Conservation (phyloP, 2,113 vertebrate species). For the Stercorarius parasiticus region DNA sequence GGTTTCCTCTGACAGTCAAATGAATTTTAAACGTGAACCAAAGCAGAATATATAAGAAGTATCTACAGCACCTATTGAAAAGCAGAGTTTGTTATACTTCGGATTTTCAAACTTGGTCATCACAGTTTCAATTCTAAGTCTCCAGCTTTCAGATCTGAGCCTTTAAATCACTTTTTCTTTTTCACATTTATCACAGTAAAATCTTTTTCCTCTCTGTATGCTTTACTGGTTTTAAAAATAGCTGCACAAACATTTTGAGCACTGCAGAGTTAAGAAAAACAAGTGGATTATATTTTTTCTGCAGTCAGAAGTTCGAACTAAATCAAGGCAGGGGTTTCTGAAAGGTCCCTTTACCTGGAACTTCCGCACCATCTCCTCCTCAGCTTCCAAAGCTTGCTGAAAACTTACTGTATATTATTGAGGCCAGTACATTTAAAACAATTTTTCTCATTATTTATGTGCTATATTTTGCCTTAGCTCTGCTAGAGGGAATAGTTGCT, state of each 20-base stretch:
- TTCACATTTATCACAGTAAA: background rate
- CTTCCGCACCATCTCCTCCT: background rate
- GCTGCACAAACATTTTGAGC: background rate
- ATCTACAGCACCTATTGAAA: background rate
- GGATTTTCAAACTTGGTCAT: background rate
- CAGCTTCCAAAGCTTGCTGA: background rate
- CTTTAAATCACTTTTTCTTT: background rate
- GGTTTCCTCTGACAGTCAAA: background rate
- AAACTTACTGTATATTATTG: background rate
- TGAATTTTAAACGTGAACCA: background rate
- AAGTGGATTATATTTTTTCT: background rate
- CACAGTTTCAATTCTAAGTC: background rate
- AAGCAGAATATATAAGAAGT: background rate
- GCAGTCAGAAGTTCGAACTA: background rate
- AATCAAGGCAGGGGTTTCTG: background rate
- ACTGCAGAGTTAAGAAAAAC: background rate
- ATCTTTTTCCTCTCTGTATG: background rate
- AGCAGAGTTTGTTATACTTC: background rate
- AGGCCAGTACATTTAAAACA: background rate
- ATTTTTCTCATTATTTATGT: constrained; percentile 39
- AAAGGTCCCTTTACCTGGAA: background rate
- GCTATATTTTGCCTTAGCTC: constrained; percentile 39
- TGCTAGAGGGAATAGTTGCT: constrained; percentile 14
- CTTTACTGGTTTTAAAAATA: background rate
- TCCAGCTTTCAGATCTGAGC: background rate